Percentiles rank a stretch among this genome's conserved stretches.
Conservation (phyloP, 2,113 vertebrate species). For the Colius striatus region DNA sequence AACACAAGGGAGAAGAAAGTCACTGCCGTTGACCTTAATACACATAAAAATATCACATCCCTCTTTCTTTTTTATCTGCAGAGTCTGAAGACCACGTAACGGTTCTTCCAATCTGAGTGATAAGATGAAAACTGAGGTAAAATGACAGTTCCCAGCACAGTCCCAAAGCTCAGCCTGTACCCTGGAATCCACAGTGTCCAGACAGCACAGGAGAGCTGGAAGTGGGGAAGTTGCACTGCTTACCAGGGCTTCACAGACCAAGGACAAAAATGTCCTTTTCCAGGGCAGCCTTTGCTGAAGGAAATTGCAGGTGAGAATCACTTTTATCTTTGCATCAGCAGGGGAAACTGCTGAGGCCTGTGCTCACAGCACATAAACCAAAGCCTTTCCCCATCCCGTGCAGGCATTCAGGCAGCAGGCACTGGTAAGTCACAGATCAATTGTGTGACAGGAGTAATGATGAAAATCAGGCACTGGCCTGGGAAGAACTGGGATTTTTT, state of each 20-base stretch:
- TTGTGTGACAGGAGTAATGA: too few relatives aligned
- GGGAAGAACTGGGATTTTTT: neutral
- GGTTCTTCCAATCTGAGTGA: rapidly evolving
- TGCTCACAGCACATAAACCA: neutral
- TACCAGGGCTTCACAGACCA: neutral
- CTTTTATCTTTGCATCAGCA: neutral
- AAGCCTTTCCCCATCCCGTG: neutral
- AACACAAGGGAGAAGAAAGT: neutral
- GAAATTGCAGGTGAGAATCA: neutral
- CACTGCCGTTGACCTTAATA: neutral
- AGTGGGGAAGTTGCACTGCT: neutral
- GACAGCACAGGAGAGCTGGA: neutral
- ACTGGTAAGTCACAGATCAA: neutral
- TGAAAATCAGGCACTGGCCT: neutral
- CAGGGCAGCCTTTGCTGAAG: neutral
- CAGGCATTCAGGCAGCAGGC: rapidly evolving
- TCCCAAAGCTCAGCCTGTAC: neutral
- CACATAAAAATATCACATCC: too few relatives aligned
- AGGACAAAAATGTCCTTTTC: rapidly evolving
- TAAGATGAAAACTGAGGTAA: neutral
- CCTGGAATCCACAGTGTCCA: neutral
- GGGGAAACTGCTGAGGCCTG: neutral
- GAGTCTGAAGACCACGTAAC: rapidly evolving
- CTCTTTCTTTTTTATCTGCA: neutral
- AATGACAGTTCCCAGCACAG: neutral